Percentiles rank a stretch among this genome's conserved stretches.
phyloP scores from a whole-genome alignment of 37 sponge, comb jelly and placozoan genomes.

The Beroe forskalii region DNA sequence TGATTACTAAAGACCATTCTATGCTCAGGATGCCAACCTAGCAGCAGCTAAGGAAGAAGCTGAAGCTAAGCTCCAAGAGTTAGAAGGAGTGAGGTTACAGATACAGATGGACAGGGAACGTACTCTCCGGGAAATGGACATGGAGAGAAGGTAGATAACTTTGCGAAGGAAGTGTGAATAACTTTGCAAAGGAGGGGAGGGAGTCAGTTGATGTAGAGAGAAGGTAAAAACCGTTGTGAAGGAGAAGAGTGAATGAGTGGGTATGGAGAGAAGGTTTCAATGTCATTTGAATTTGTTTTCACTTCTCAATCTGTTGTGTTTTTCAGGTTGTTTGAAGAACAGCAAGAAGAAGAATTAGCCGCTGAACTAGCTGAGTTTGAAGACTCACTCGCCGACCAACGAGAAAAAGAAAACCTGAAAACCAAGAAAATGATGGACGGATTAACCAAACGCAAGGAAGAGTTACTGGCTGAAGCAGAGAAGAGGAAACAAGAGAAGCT shows the following conservation, averaged over 20 bases:
- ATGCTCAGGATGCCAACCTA: conserved; percentile 14
- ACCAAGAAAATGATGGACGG: not conserved
- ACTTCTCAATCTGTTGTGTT: too few relatives aligned
- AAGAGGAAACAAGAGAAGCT: not conserved
- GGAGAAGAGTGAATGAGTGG: too few relatives aligned
- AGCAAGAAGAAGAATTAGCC: not conserved
- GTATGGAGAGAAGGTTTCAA: too few relatives aligned
- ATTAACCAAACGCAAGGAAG: conserved; percentile 13
- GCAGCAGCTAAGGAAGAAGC: not conserved
- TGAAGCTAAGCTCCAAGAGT: not conserved
- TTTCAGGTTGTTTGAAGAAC: not conserved
- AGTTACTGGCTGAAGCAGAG: conserved; percentile 16
- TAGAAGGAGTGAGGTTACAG: not conserved
- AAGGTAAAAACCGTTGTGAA: too few relatives aligned
- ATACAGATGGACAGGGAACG: not conserved
- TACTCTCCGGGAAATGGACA: not conserved
- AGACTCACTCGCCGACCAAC: not conserved
- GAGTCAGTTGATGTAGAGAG: too few relatives aligned
- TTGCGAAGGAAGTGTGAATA: not conserved
- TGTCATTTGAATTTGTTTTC: too few relatives aligned
- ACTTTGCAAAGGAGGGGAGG: too few relatives aligned
- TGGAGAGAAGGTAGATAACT: not conserved
- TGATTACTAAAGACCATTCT: too few relatives aligned
- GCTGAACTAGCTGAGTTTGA: not conserved
- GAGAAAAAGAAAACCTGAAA: not conserved